Evolutionary conservation across 92 coral and sea anemone genomes (phyloP).

Genomic region (Epizoanthus scotinus): DNA sequence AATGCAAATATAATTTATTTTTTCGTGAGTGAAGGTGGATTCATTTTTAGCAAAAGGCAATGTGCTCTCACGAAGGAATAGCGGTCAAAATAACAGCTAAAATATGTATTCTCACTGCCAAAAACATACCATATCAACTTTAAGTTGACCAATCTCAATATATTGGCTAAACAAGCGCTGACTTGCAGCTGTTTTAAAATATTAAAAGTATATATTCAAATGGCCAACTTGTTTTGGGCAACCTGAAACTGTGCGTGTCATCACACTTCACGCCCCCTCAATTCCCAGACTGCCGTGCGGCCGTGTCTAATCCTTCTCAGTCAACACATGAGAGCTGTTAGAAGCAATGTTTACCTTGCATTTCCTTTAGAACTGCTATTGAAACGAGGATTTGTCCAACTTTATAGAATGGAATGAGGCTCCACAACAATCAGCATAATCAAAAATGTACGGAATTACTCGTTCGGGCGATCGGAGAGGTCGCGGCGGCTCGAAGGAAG

Average conservation of each 20-base stretch:
- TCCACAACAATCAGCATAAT: neutral
- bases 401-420: slow-evolving; percentile 39
- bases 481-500: neutral
- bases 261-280: slow-evolving; percentile 42
- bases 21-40: no score
- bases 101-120: no score
- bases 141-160: no score
- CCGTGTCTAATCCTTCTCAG: slow-evolving; percentile 16
- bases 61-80: no score
- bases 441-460: slow-evolving; percentile 14
- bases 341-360: slow-evolving; percentile 37
- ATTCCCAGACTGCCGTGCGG: slow-evolving; percentile 46
- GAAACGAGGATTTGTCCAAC: slow-evolving; percentile 16
- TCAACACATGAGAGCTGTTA: slow-evolving; percentile 26
- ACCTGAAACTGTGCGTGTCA: neutral
- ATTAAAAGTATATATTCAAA: no score
- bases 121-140: no score
- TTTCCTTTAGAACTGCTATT: slow-evolving; percentile 4
- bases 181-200: no score
- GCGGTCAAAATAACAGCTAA: no score
- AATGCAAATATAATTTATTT: no score
- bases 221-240: no score
- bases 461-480: slow-evolving; percentile 12
- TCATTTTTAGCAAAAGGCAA: no score
- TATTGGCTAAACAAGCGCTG: no score